These are phyloP conservation scores for Camponotus vicinus DNA, from an alignment of 1,140 invertebrate genomes.

Conservation along the genomic window DNA sequence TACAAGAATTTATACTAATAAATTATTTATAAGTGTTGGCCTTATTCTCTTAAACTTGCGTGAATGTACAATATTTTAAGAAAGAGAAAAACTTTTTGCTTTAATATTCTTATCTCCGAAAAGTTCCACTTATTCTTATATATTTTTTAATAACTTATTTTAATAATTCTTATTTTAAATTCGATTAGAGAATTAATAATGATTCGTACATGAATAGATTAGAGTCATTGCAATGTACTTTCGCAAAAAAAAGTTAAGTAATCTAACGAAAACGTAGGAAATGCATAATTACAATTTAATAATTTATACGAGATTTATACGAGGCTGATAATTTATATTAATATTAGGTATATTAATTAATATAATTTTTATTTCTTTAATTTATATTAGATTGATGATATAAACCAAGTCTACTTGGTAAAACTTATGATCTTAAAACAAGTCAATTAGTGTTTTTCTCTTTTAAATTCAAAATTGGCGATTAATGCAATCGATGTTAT, in stretches of 20 bases:
- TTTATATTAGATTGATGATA: too few relatives aligned
- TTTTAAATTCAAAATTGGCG: too few relatives aligned
- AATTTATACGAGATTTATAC: conserved; percentile 28
- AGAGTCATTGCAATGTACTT: not conserved
- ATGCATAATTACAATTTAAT: conserved; percentile 6
- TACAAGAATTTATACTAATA: not conserved
- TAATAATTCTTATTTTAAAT: not conserved
- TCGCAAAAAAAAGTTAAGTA: not conserved
- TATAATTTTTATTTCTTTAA: too few relatives aligned
- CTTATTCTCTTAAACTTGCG: not conserved
- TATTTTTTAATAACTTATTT: not conserved
- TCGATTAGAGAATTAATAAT: not conserved
- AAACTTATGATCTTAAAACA: too few relatives aligned
- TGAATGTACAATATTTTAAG: not conserved
- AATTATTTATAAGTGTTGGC: not conserved
- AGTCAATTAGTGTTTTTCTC: too few relatives aligned
- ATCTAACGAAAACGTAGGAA: not conserved
- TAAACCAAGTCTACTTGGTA: too few relatives aligned
- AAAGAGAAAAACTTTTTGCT: not conserved
- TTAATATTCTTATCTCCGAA: not conserved
- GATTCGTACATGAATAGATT: not conserved
- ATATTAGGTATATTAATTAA: too few relatives aligned
- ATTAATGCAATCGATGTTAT: too few relatives aligned
- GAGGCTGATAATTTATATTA: too few relatives aligned
- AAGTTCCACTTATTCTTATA: not conserved